Base-by-base conservation (phyloP, 2,797 vertebrate species). In the Arrhamphus sclerolepis region DNA sequence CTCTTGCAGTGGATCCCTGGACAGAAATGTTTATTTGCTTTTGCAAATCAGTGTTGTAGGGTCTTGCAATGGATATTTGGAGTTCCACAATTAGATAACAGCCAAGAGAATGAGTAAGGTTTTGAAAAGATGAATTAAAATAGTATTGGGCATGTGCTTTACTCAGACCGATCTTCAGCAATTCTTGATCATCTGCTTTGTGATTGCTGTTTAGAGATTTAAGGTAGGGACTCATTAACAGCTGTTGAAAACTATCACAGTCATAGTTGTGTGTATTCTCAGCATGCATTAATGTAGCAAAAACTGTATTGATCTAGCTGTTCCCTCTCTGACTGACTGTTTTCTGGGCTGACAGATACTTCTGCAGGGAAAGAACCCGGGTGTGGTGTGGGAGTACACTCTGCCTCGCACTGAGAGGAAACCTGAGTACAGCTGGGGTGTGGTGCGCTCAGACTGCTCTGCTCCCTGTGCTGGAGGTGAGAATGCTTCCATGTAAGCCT, bases 321-420 rank as follows among this genome's bases (percentile, higher is more conserved):
- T 51, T 22, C 54, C 5, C 16, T 58, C 24, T 72, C 57, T 76
- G 51, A 79, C 62, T 38, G 22, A 4, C 39, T 62, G 19, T 77
- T 46, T 63, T 58, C 21, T 72, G 28, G 17, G 14, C 49, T 44
- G 20, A 20, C 66, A 99, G 97, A 92, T 99, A 70, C 92, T 98
- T 20, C 92, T 96, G 67, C 97, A 98, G 92, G 97, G 96, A 72
- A 96, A 94, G 89, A 98, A 98, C 82, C 96, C 94, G 0, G 96
- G 97, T 0, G 93, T 98, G 62, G 59, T 92, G 31, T 99, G 97
- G 97, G 95, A 97, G 84, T 98, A 98, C 48, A 94, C 96, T 0
- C 89, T 98, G 78, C 93, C 95, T 28, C 94, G 92, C 77, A 84
- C 64, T 8, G 80, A 78, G 75, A 93, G 84, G 76, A 95, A 91